Base-by-base conservation (phyloP, 2,888 invertebrate species). In the Ectemnius cavifrons region DNA sequence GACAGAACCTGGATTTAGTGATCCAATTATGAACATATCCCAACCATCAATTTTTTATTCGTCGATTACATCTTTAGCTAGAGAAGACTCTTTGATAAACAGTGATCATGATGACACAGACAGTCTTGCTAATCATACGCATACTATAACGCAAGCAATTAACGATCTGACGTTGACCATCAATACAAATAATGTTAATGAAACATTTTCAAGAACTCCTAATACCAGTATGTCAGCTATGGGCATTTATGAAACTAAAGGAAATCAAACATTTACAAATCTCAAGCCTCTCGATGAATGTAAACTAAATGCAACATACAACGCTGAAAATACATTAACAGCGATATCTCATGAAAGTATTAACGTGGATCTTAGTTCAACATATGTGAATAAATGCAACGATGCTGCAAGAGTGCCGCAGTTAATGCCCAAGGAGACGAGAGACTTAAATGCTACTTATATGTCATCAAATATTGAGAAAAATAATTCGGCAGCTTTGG, bases 41-140 rank as follows among this genome's bases (percentile, higher is more conserved):
- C 88, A 89, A 46, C 89, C 90, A 18, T 89, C 90, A 8, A 64
- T 89, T 28, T 78, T 90, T 8, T 84, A 81, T 66, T 85, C 88
- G 0, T 89, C 90, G 1, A 81, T 87, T 28, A 73, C 57, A 13
- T 72, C 80, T 4, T 61, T 77, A 23, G 13, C 63, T 18, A 80
- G 63, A 59, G 75, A 75, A 45, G 75, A 77, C 16, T 59, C 56
- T 23, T 37, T 67, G 1, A 18, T 46, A 45, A 64, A 57, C 0
- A 18, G 37, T 1, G 71, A 72, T 46, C 63, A 16, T n/a, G 45
- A 58, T 18, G 65, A 37, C 57, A 47, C 61, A 18, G 70, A 71
- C 1, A 45, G 65, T 37, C 11, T 37, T 37, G 37, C 8, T 8
- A 37, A 37, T 37, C 37, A 37, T 37, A 69, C 23, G 45, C 65